phyloP scores from a whole-genome alignment of 2,797 vertebrate species.

The Sphenopsis melanotis region DNA sequence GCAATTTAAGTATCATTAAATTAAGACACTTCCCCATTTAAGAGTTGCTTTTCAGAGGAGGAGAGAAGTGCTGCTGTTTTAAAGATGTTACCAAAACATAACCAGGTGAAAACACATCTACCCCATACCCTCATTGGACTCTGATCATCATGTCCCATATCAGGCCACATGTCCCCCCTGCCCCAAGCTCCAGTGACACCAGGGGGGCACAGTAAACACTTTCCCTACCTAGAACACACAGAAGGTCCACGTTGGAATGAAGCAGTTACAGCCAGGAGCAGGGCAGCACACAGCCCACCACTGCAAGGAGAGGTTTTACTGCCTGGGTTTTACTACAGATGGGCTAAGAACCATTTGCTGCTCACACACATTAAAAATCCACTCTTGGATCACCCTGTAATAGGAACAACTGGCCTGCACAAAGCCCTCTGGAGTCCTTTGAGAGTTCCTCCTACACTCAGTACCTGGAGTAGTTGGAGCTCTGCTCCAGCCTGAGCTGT shows the following conservation, averaged over 20 bases:
- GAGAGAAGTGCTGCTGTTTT: background rate
- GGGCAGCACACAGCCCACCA: background rate
- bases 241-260: background rate
- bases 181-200: background rate
- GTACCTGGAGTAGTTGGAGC: background rate
- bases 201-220: background rate
- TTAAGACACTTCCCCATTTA: background rate
- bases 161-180: background rate
- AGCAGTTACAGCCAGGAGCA: background rate
- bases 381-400: background rate
- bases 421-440: background rate
- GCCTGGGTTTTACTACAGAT: background rate
- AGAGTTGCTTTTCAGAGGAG: background rate
- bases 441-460: background rate
- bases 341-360: background rate
- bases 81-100: background rate
- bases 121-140: fast-evolving
- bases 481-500: background rate
- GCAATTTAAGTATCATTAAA: background rate
- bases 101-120: background rate
- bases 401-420: background rate
- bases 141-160: background rate
- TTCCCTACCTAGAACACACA: fast-evolving
- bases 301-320: background rate
- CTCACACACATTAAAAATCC: background rate